Percentiles rank a stretch among this genome's conserved stretches.
Conservation (phyloP, 2,113 vertebrate genomes). For the Tichodroma muraria region DNA sequence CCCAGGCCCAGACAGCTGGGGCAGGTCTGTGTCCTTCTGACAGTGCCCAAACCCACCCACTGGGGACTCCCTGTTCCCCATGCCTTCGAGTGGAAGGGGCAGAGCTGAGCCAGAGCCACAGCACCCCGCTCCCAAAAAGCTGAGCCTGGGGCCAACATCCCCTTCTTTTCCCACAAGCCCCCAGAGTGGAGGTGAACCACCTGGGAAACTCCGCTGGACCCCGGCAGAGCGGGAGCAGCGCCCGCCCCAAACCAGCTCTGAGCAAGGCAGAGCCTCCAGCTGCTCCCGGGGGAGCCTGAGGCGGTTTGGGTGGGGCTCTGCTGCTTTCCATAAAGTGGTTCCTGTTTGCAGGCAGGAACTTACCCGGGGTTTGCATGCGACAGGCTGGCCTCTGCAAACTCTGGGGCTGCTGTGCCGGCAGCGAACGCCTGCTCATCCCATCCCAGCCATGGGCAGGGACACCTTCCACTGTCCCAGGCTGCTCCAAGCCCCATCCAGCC, state of each 20-base stretch:
- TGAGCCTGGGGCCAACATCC: not conserved
- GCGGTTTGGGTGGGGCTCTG: not conserved
- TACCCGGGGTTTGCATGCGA: not conserved
- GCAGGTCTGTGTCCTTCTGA: not conserved
- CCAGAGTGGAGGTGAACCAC: not conserved
- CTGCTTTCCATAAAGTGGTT: slow-evolving; percentile 40
- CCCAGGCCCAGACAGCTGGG: not conserved
- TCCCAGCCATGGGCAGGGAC: not conserved
- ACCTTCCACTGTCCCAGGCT: not conserved
- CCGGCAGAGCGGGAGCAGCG: accelerated
- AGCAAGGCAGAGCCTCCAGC: not conserved
- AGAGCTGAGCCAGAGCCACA: not conserved
- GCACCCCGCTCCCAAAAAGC: not conserved
- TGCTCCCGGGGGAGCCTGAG: not conserved
- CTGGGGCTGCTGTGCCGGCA: accelerated
- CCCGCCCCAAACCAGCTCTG: not conserved
- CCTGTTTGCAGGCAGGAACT: slow-evolving; percentile 27
- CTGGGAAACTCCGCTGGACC: not conserved
- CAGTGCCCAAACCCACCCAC: not conserved
- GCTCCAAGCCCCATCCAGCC: not conserved
- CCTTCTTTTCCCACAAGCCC: not conserved
- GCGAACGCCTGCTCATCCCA: not conserved
- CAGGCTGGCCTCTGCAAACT: slow-evolving; percentile 15
- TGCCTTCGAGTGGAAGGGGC: not conserved
- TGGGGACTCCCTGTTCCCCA: not conserved